Percentiles rank a stretch among this genome's conserved stretches.
Evolutionary conservation across 1,140 invertebrate species (phyloP).

Genomic region (Drosophila nikananu): DNA sequence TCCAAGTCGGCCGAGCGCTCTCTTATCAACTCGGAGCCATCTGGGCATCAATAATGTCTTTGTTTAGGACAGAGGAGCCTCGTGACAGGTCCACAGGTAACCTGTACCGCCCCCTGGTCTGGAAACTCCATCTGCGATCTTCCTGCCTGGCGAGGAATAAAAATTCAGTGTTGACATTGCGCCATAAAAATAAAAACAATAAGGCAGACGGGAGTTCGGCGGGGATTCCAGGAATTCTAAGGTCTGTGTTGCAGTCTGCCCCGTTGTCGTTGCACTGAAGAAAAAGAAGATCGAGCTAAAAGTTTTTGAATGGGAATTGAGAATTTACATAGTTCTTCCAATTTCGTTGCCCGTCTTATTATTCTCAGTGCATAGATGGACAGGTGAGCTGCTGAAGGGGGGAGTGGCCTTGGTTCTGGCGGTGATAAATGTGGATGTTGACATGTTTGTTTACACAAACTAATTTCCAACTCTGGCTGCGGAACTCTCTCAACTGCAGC

Average conservation of each 20-base stretch:
- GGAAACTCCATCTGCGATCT: constrained; percentile 30
- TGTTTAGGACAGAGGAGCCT: constrained; percentile 64
- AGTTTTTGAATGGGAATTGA: not conserved
- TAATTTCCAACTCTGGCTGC: constrained; percentile 59
- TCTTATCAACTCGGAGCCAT: constrained; percentile 69
- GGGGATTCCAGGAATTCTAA: constrained; percentile 38
- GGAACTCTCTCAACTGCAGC: constrained; percentile 24
- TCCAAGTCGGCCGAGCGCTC: constrained; percentile 30
- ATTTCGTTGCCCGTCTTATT: not conserved
- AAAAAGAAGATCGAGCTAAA: not conserved
- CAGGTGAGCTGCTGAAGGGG: constrained; percentile 39
- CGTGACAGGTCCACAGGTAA: constrained; percentile 55
- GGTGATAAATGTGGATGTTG: constrained; percentile 56
- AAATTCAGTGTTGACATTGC: constrained; percentile 79
- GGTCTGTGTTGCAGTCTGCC: constrained; percentile 44
- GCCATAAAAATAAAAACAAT: constrained; percentile 74
- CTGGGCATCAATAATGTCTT: constrained; percentile 82
- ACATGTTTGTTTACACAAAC: constrained; percentile 80
- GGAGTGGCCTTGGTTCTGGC: constrained; percentile 31
- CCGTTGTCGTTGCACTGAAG: constrained; percentile 4
- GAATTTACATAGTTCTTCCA: not conserved
- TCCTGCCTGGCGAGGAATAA: constrained; percentile 30
- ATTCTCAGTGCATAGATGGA: constrained; percentile 12
- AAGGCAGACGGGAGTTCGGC: constrained; percentile 13
- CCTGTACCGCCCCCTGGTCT: constrained; percentile 15